phyloP scores from a whole-genome alignment of 2,888 invertebrate species.

The Venusia cambrica region DNA sequence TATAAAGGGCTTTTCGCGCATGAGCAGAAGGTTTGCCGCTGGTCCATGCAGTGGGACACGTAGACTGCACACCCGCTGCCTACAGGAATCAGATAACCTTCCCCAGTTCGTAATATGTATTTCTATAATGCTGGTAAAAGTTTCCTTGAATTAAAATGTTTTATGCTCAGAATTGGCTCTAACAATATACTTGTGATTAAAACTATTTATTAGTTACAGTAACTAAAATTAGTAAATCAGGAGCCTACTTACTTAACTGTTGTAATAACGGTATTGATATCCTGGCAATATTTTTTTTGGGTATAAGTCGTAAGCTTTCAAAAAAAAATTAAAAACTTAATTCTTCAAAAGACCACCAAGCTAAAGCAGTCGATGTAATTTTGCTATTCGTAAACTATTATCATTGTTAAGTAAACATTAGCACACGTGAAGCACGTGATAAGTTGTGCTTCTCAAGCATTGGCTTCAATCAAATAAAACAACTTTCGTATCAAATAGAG shows the following conservation, averaged over 20 bases:
- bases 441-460: not conserved
- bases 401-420: constrained; percentile 4
- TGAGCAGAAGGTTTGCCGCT: constrained; percentile 44
- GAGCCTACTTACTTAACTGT: too few relatives aligned
- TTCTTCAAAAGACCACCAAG: constrained; percentile 1
- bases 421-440: constrained; percentile 17
- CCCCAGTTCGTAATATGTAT: constrained; percentile 10
- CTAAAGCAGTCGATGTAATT: constrained; percentile 6
- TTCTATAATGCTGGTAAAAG: too few relatives aligned
- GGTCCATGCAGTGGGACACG: constrained; percentile 44
- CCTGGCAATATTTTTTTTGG: too few relatives aligned
- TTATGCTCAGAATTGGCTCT: too few relatives aligned
- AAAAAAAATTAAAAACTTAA: too few relatives aligned
- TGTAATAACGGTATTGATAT: too few relatives aligned
- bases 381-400: constrained; percentile 3
- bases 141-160: constrained; percentile 17
- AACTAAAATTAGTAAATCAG: too few relatives aligned
- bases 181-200: too few relatives aligned
- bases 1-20: constrained; percentile 56
- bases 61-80: constrained; percentile 39
- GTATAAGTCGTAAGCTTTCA: too few relatives aligned
- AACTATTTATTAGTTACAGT: too few relatives aligned
- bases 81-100: constrained; percentile 21
- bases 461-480: constrained; percentile 20
- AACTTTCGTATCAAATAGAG: constrained; percentile 31